Evolutionary conservation across 2,113 vertebrate genomes (phyloP), one percentile per base, ranked within the genome.

Genomic region (Lepus timidus): DNA sequence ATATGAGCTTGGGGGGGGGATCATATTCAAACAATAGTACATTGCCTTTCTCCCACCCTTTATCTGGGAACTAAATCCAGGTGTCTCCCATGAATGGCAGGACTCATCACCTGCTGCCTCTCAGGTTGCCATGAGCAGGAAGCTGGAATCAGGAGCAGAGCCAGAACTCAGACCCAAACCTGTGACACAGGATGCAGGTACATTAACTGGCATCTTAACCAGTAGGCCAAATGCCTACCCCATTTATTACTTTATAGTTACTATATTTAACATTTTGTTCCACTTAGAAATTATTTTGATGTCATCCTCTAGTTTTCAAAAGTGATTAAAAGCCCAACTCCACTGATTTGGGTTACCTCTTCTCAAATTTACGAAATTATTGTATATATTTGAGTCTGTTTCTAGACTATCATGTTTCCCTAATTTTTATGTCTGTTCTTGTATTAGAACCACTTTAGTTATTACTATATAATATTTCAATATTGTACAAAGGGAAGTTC

Each of bases 291-390:
- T 80, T 85, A 73, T 94, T 85, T 71, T 94, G 49, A 89, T 81
- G n/a, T 49, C 36, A 52, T 49, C 9, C 20, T 2, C 31, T 5
- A 70, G 33, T 85, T 81, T 55, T 22, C 4, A 81, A 85, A 81
- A 83, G 23, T 85, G 36, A 64, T 62, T 65, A 51, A 65, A 36
- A 80, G 9, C 44, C 6, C 16, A 81, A 65, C n/a, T 11, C 9
- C 9, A 85, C 4, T 58, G 58, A 79, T 88, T 68, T 82, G 23
- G 49, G 51, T 82, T 61, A 36, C 3, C 61, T 82, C 39, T 85
- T 71, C 88, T 1, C 31, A 94, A 44, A 88, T 88, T 88, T 86
- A 39, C 51, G 75, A 83, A 70, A 87, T 78, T 82, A 27, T 74
- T 85, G 74, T 4, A 2, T 74, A 85, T 10, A 68, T 8, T 33